Evolutionary conservation across 2,797 vertebrate species (phyloP).

Genomic region (Phylloscopus collybita): DNA sequence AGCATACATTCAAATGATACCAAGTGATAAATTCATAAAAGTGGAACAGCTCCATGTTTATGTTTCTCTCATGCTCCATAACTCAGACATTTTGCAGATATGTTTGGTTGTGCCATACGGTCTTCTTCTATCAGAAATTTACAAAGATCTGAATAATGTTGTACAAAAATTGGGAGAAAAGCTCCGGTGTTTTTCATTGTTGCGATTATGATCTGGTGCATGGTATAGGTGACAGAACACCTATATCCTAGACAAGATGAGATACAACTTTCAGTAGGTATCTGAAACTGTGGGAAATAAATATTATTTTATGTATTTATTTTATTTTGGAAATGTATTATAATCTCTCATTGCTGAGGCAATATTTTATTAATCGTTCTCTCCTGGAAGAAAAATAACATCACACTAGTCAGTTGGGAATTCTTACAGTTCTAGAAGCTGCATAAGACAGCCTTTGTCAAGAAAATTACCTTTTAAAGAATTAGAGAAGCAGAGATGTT

Average conservation of each 20-base stretch:
- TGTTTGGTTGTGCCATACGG: slow-evolving; percentile 33
- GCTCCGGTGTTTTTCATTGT: slow-evolving; percentile 45
- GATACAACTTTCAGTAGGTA: slow-evolving; percentile 26
- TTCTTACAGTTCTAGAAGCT: not conserved
- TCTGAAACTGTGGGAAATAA: slow-evolving; percentile 20
- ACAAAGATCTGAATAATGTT: slow-evolving; percentile 46
- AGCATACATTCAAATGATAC: slow-evolving; percentile 30
- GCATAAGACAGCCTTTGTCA: not conserved
- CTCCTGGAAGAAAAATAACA: slow-evolving; percentile 32
- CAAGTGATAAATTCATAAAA: slow-evolving; percentile 50
- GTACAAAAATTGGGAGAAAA: slow-evolving; percentile 40
- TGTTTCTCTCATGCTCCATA: slow-evolving; percentile 39
- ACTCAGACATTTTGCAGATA: slow-evolving; percentile 33
- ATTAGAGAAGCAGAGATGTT: not conserved
- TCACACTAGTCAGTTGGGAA: not conserved
- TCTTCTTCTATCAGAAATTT: slow-evolving; percentile 38
- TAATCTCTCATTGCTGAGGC: slow-evolving; percentile 20
- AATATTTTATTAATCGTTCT: slow-evolving; percentile 54
- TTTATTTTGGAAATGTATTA: slow-evolving; percentile 44
- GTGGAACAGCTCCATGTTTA: slow-evolving; percentile 42
- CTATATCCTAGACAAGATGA: slow-evolving; percentile 35
- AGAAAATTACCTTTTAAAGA: not conserved
- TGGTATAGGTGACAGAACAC: slow-evolving; percentile 36
- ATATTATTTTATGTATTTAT: slow-evolving; percentile 50
- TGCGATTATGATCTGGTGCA: not conserved